These are phyloP conservation scores for Aphelinus atriplicis DNA, from an alignment of 1,140 invertebrate genomes.

Conservation along the genomic window DNA sequence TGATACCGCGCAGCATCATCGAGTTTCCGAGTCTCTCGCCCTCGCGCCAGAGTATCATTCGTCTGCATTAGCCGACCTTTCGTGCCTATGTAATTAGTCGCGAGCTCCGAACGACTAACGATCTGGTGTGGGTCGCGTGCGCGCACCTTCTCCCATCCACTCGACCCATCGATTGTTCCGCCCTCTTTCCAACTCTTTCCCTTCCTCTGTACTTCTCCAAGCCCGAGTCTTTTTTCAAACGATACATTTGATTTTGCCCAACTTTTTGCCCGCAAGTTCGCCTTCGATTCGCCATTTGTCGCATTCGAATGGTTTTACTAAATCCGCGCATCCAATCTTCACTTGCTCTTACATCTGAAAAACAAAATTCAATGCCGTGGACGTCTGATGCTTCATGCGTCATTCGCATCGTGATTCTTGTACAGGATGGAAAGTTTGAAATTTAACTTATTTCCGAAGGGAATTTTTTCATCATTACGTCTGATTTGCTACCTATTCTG, in stretches of 20 bases:
- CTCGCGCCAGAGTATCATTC: no score
- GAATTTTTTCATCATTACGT: no score
- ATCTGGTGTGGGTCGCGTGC: neutral
- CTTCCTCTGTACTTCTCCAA: no score
- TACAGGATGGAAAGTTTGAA: no score
- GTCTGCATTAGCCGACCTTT: neutral
- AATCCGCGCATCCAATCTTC: neutral
- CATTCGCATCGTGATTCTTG: no score
- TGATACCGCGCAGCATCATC: no score
- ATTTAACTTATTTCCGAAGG: no score
- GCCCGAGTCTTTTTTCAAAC: neutral
- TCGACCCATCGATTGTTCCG: neutral
- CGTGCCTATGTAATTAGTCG: constrained; percentile 18
- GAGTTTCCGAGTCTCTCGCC: no score
- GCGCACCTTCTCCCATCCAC: neutral
- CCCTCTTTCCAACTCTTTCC: neutral
- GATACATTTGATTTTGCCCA: neutral
- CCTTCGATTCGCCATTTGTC: neutral
- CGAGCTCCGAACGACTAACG: constrained; percentile 4
- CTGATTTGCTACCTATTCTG: no score
- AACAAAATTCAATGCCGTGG: no score
- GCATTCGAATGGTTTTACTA: neutral
- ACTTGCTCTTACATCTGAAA: no score
- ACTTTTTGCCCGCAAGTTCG: neutral
- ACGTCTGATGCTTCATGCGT: no score